phyloP scores from a whole-genome alignment of 1,140 invertebrate genomes.

The Stegodyphus mimosarum region DNA sequence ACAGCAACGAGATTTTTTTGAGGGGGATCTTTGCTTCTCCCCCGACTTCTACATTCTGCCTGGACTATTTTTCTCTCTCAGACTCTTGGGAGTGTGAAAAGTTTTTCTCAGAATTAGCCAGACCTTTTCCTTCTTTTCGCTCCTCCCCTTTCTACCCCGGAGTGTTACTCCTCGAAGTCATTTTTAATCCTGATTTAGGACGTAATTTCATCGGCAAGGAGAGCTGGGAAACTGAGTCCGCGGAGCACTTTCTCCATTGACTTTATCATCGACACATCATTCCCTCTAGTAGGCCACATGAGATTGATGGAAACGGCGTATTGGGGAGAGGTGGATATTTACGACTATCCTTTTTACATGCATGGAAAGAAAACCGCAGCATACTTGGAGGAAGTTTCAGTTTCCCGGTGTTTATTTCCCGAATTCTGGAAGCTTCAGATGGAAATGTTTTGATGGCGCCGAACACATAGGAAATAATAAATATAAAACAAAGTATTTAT shows the following conservation, averaged over 20 bases:
- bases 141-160: slow-evolving; percentile 24
- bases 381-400: no score
- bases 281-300: slow-evolving; percentile 8
- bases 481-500: no score
- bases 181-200: slow-evolving; percentile 60
- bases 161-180: slow-evolving; percentile 48
- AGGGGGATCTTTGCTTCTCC: slow-evolving; percentile 1
- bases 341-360: not conserved
- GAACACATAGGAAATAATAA: no score
- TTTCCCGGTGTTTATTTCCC: no score
- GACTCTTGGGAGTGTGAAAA: slow-evolving; percentile 47
- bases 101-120: slow-evolving; percentile 54
- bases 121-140: slow-evolving; percentile 30
- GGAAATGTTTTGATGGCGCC: no score
- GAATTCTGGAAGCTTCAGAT: no score
- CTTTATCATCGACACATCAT: slow-evolving; percentile 47
- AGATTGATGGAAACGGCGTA: slow-evolving; percentile 41
- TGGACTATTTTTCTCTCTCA: slow-evolving; percentile 45
- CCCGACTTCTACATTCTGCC: not conserved
- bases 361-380: no score
- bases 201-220: slow-evolving; percentile 46
- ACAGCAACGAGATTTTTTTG: slow-evolving; percentile 46
- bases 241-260: slow-evolving; percentile 46
- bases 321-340: not conserved
- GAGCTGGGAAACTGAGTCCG: slow-evolving; percentile 13